Base-by-base conservation (phyloP, 1,140 invertebrate genomes). In the Kradibia gibbosae region DNA sequence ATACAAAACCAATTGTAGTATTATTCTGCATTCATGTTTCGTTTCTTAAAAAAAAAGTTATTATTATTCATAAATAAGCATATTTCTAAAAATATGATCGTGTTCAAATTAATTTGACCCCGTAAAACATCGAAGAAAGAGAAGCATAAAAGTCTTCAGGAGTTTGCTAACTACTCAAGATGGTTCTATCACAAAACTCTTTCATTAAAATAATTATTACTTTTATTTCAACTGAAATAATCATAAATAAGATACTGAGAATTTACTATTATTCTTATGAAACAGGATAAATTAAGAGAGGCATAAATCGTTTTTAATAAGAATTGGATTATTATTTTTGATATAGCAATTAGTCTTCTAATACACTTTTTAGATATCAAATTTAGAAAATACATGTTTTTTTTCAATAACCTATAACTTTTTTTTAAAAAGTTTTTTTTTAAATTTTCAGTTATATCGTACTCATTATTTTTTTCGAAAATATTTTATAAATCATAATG, bases 161-260 rank as follows among this genome's bases (percentile, higher is more conserved):
- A 20, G 10, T 11, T 31, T 31, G 57, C 57, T 31, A 60, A 60
- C 57, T 31, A 8, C 8, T 13, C 57, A 31, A 31, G 25, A 28
- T 31, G 57, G 3, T 60, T 31, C 15, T 55, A 55, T 55, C 53
- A 55, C 20, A 11, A 60, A 60, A 60, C 57, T 60, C 57, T 25
- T 31, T 25, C 57, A 60, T 31, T 25, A 25, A 28, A 28, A 60
- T 60, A 60, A 60, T 60, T 60, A 28, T 7, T 60, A 31, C 57
- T 60, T 28, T 60, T 60, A 60, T 60, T 60, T 60, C 28, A 60
- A 28, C 25, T 7, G 57, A 28, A 60, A 60, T 60, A 60, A 60
- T 60, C 57, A 60, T 13, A 31, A 60, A 60, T 31, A 60, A 60
- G 57, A 60, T 60, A 60, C 25, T 31, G n/a, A 13, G 57, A 13